Evolutionary conservation across 1,140 invertebrate species (phyloP), one percentile per base, ranked within the genome.

Genomic region (Musca domestica): DNA sequence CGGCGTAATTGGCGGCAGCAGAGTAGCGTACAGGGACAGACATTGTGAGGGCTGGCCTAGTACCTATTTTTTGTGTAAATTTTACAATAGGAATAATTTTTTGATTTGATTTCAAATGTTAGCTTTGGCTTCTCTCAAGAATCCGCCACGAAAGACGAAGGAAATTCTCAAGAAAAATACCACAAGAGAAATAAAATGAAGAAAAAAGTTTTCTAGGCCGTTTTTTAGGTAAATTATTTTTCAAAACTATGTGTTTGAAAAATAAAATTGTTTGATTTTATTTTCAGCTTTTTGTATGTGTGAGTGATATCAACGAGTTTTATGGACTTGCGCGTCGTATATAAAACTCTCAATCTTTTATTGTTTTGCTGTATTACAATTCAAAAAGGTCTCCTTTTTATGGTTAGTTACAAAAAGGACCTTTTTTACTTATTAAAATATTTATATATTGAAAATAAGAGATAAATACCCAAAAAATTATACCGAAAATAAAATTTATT

Each of bases 11-110:
- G 76, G 76, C 78, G 75, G 78, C 77, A 78, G 79, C 79, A 81
- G 79, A 81, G 79, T 80, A 81, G 79, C 77, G 77, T 80, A 81
- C 79, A 81, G 79, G 79, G 79, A 81, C 79, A 81, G 79, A 81
- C 79, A 81, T 81, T 80, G 77, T 81, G 76, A 81, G 79, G 79
- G 79, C 79, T 81, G 79, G 79, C 79, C 79, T 81, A 81, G 79
- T 81, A 81, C 79, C 79, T 81, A 74, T 72, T 41, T 64, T 67
- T 69, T 34, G n/a, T 78, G 68, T 70, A 73, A 70, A 66, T 70
- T 70, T 70, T 66, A 61, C 15, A 23, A 66, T 65, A 46, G 51
- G 58, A 58, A 69, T 54, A 52, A 67, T 41, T 25, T 47, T 69
- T 65, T 65, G 19, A 61, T 48, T 61, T 51, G 34, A 34, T 68